Conservation (phyloP, 1,140 invertebrate species). For the Drosophila nigromelanica region DNA sequence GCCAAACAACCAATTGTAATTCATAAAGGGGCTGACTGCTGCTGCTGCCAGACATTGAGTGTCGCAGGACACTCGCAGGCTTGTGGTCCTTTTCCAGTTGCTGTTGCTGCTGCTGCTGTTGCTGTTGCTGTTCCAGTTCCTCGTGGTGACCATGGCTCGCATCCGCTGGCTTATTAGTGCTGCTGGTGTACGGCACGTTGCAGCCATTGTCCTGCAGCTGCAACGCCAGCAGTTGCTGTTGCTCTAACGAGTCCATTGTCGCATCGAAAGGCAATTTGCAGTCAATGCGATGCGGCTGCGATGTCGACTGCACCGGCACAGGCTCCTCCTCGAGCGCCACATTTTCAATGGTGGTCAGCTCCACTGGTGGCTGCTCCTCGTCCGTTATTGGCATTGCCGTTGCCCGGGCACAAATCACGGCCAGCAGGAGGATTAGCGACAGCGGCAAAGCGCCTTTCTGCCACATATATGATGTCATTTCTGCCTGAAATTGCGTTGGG, state of each 20-base stretch:
- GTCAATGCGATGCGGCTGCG: slow-evolving; percentile 51
- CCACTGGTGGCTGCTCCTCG: background rate
- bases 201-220: slow-evolving; percentile 42
- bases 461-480: slow-evolving; percentile 36
- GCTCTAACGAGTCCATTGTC: slow-evolving; percentile 78
- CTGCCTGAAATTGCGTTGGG: slow-evolving; percentile 34
- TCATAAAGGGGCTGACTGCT: slow-evolving; percentile 75
- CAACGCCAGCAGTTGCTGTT: slow-evolving; percentile 28
- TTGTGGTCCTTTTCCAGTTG: too few species aligned
- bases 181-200: slow-evolving; percentile 9
- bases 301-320: background rate
- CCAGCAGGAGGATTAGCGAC: slow-evolving; percentile 42
- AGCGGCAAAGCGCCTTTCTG: slow-evolving; percentile 13
- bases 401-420: slow-evolving; percentile 33
- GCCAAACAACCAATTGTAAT: slow-evolving; percentile 82
- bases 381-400: slow-evolving; percentile 4
- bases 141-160: background rate
- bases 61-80: slow-evolving; percentile 40
- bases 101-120: too few species aligned
- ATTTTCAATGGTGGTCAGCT: slow-evolving; percentile 1
- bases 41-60: slow-evolving; percentile 42
- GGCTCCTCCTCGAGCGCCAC: slow-evolving; percentile 19
- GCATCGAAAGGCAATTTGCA: slow-evolving; percentile 79
- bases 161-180: slow-evolving; percentile 56
- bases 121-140: background rate